phyloP scores from a whole-genome alignment of 2,797 vertebrate genomes.

The Hypotaenidia okinawae region DNA sequence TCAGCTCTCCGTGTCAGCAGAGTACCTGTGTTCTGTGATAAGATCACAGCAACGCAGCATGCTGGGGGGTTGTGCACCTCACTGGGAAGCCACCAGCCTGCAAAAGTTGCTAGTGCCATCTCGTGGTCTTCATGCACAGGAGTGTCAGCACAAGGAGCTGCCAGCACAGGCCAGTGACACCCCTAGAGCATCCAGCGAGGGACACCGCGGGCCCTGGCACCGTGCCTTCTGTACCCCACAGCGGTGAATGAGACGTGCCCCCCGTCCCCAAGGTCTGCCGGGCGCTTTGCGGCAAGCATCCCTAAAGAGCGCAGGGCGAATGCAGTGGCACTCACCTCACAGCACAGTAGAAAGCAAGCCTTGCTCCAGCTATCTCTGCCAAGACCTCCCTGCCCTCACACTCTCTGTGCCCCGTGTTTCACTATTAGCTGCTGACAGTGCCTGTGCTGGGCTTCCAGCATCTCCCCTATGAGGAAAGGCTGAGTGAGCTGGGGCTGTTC shows the following conservation, averaged over 20 bases:
- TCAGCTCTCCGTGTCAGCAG: rapidly evolving
- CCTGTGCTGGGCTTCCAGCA: neutral
- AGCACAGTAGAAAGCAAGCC: neutral
- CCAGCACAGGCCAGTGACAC: neutral
- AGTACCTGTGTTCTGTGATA: rapidly evolving
- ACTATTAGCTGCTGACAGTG: neutral
- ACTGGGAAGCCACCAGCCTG: neutral
- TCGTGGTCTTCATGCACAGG: neutral
- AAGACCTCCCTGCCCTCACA: neutral
- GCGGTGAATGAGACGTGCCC: rapidly evolving
- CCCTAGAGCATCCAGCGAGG: rapidly evolving
- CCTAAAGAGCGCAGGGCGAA: rapidly evolving
- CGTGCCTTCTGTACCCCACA: rapidly evolving
- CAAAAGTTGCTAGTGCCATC: constrained; percentile 62
- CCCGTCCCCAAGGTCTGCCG: rapidly evolving
- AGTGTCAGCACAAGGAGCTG: neutral
- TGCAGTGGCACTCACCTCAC: rapidly evolving
- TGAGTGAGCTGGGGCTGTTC: too few relatives aligned
- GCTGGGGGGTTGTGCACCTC: rapidly evolving
- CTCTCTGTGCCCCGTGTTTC: neutral
- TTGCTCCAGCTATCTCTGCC: neutral
- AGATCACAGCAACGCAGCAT: rapidly evolving
- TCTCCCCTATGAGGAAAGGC: too few relatives aligned
- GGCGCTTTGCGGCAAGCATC: neutral
- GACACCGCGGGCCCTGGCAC: neutral